Evolutionary conservation across 2,113 vertebrate genomes (phyloP), one percentile per base, ranked within the genome.

Genomic region (Crocuta crocuta): DNA sequence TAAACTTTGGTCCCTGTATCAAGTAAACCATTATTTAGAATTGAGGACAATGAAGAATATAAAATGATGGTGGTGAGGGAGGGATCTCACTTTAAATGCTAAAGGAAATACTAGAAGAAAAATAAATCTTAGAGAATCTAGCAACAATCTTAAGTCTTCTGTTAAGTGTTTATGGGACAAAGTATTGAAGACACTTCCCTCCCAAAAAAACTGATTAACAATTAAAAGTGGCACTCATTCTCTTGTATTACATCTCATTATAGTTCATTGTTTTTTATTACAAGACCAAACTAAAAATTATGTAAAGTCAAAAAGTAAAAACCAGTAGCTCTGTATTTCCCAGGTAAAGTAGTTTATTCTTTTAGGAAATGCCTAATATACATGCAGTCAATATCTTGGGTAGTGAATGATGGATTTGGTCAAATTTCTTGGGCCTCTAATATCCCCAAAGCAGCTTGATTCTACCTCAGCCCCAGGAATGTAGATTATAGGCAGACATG

Each of bases 1-100:
- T 95, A 82, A 78, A 66, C 33, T 71, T 71, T 84, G 53, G 19
- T 12, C 5, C 24, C 58, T 74, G 10, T 24, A 85, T 45, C 50
- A 93, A 83, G 48, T 61, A 87, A 95, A 43, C 26, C 31, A 50
- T 78, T 97, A 28, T 26, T 87, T 39, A 78, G 73, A 86, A 68
- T 4, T 58, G 55, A 74, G 4, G 28, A 68, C 35, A 68, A 61
- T n/a, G 53, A 13, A 61, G 58, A 81, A 91, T 43, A 93, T n/a
- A 90, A 55, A 92, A 45, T 89, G 28, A 50, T 61, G 50, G n/a
- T 31, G 8, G 43, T 6, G 35, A 74, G 48, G 15, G 43, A 39
- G 8, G 4, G 21, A 61, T 61, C 58, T 61, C 58, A 61, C 21
- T 61, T 61, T 61, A 61, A 73, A 10, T 28, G 31, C 6, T 55